phyloP scores from a whole-genome alignment of 2,797 vertebrate species.

The Lutjanus campechanus region DNA sequence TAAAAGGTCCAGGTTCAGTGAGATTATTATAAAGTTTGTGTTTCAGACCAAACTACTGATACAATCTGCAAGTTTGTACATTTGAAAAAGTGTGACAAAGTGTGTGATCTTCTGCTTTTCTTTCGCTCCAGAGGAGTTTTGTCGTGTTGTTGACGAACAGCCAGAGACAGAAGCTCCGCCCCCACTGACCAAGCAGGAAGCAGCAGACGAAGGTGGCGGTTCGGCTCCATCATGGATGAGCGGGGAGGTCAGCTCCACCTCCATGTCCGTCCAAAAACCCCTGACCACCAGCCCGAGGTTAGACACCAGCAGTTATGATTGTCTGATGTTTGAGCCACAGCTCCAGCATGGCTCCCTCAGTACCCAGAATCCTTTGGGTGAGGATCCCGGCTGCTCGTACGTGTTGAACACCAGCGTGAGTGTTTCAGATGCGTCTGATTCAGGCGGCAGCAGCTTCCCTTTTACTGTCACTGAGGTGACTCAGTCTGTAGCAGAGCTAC shows the following conservation, averaged over 20 bases:
- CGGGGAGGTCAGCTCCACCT: constrained; percentile 45
- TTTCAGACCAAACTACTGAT: neutral
- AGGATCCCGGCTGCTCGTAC: constrained; percentile 63
- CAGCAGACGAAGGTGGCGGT: neutral
- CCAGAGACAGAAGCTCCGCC: constrained; percentile 34
- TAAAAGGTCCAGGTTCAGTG: neutral
- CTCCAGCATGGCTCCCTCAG: constrained; percentile 32
- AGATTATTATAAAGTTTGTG: too few relatives aligned
- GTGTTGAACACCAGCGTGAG: neutral
- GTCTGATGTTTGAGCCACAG: constrained; percentile 51
- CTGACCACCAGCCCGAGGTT: constrained; percentile 34
- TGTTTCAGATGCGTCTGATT: neutral
- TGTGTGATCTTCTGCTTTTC: neutral
- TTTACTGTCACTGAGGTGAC: constrained; percentile 29
- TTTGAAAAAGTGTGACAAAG: too few relatives aligned
- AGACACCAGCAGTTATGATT: constrained; percentile 48
- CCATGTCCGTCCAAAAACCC: constrained; percentile 27
- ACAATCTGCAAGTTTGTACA: too few relatives aligned
- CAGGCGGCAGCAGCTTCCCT: constrained; percentile 18
- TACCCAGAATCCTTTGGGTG: constrained; percentile 49
- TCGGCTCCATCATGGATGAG: constrained; percentile 52
- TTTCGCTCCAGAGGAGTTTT: constrained; percentile 32
- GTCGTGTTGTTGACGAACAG: neutral
- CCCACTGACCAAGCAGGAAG: constrained; percentile 63
- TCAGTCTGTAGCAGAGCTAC: constrained; percentile 20